These are phyloP conservation scores for Phyllotis vaccarum DNA, from an alignment of 2,797 vertebrate species.

Conservation along the genomic window DNA sequence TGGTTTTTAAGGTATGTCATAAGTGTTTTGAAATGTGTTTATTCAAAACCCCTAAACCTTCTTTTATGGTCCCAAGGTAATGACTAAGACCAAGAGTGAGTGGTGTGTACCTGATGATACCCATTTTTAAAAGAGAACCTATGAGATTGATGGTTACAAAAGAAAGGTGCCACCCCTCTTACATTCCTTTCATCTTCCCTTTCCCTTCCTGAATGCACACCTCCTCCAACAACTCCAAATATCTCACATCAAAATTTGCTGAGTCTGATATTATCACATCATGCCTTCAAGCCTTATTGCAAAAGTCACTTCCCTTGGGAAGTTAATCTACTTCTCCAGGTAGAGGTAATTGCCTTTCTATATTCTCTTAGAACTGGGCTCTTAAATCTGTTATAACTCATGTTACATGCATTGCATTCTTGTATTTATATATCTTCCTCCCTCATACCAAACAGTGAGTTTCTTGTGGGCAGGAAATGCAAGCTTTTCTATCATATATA, in stretches of 20 bases:
- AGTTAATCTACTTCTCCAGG: not conserved
- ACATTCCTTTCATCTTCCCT: not conserved
- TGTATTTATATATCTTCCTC: not conserved
- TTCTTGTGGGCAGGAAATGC: constrained; percentile 63
- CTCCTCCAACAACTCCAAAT: constrained; percentile 59
- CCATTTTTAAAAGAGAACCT: not conserved
- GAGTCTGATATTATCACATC: not conserved
- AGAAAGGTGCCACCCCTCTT: not conserved
- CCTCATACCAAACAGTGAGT: not conserved
- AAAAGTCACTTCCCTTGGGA: constrained; percentile 41
- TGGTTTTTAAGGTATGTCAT: not conserved
- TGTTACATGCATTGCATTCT: not conserved
- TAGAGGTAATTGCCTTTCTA: not conserved
- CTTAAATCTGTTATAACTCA: not conserved
- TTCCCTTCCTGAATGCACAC: not conserved
- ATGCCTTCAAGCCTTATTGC: constrained; percentile 10
- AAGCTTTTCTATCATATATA: not conserved
- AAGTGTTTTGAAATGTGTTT: constrained; percentile 23
- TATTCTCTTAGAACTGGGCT: not conserved
- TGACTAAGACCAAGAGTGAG: not conserved
- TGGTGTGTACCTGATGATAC: not conserved
- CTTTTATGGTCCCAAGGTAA: not conserved
- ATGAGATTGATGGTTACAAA: not conserved
- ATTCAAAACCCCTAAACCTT: not conserved
- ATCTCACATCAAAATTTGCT: constrained; percentile 18